Percentiles rank a stretch among this genome's conserved stretches.
These are phyloP conservation scores for Cosmia trapezina DNA, from an alignment of 2,888 invertebrate species.

Conservation along the genomic window DNA sequence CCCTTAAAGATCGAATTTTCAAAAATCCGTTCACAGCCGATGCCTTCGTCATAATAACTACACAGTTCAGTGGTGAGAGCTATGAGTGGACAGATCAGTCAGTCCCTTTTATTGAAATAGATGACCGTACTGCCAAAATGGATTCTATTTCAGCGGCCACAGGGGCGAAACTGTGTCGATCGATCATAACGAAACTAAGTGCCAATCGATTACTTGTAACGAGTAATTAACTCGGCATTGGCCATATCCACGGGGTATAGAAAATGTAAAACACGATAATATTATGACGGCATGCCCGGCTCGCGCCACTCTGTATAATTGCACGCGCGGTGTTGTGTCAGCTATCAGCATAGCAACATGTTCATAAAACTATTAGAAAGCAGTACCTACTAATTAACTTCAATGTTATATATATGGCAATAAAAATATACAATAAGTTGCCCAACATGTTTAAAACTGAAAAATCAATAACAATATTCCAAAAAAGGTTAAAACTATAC, in stretches of 20 bases:
- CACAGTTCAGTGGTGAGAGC: too few species aligned
- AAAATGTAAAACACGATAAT: slow-evolving; percentile 10
- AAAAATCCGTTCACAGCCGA: too few species aligned
- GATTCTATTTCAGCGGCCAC: background rate
- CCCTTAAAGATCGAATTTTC: too few species aligned
- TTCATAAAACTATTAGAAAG: too few species aligned
- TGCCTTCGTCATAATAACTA: too few species aligned
- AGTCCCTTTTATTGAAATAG: too few species aligned
- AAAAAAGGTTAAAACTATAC: too few species aligned
- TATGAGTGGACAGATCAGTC: background rate
- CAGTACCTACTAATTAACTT: too few species aligned
- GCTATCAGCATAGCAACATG: background rate
- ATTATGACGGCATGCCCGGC: slow-evolving; percentile 7
- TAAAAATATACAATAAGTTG: too few species aligned
- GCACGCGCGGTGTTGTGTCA: background rate
- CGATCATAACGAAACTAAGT: slow-evolving; percentile 3
- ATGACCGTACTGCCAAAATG: background rate
- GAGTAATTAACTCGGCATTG: slow-evolving; percentile 28
- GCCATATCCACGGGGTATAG: slow-evolving; percentile 20
- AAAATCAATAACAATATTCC: too few species aligned
- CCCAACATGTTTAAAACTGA: too few species aligned
- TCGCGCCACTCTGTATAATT: slow-evolving; percentile 38
- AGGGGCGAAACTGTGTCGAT: slow-evolving; percentile 1
- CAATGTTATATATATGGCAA: too few species aligned
- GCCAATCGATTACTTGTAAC: slow-evolving; percentile 22